These are phyloP conservation scores for Leptarthrus brevirostris DNA, from an alignment of 2,888 invertebrate genomes.

Conservation along the genomic window DNA sequence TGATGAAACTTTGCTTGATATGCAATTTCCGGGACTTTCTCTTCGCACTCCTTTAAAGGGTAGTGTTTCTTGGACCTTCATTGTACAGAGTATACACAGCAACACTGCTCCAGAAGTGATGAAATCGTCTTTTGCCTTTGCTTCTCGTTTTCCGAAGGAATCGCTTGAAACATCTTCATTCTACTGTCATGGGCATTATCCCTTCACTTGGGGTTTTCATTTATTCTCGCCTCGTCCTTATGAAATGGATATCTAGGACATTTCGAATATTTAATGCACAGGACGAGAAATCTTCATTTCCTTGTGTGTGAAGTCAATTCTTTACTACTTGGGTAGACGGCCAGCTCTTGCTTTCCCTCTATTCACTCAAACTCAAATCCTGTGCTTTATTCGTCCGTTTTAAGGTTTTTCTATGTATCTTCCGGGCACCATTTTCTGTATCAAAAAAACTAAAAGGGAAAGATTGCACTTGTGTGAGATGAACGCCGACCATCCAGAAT, in stretches of 20 bases:
- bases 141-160: conserved; percentile 8
- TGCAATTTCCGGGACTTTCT: conserved; percentile 31
- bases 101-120: too few relatives aligned
- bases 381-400: conserved; percentile 12
- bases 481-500: background rate
- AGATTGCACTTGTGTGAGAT: background rate
- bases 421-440: conserved; percentile 14
- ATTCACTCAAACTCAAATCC: conserved; percentile 1
- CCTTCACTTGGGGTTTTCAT: conserved; percentile 22
- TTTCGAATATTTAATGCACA: conserved; percentile 48
- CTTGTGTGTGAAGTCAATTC: conserved; percentile 33
- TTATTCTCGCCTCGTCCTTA: conserved; percentile 33
- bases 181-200: background rate
- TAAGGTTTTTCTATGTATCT: conserved; percentile 28
- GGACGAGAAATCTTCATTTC: background rate
- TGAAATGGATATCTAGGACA: conserved; percentile 48
- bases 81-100: too few relatives aligned
- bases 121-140: too few relatives aligned
- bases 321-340: background rate
- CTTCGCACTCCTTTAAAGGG: background rate
- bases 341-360: background rate
- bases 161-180: background rate
- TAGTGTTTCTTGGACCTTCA: background rate
- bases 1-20: conserved; percentile 23
- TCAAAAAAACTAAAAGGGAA: background rate